Evolutionary conservation across 2,797 vertebrate species (phyloP).

Genomic region (Miopithecus talapoin): DNA sequence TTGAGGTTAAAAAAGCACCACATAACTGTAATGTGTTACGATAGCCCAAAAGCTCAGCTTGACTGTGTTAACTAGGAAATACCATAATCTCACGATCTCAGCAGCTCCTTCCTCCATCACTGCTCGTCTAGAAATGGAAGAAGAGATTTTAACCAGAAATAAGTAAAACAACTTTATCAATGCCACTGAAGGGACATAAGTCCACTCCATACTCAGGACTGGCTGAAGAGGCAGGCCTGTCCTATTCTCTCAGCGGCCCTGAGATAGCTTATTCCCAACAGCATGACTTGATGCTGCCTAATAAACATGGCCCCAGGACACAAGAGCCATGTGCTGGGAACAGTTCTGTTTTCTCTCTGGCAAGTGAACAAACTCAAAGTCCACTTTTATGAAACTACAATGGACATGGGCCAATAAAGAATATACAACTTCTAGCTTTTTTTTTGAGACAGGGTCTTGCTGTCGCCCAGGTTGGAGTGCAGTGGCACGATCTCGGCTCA

Average conservation of each 20-base stretch:
- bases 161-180: neutral
- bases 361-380: neutral
- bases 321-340: neutral
- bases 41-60: neutral
- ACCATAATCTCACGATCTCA: neutral
- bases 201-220: neutral
- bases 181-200: neutral
- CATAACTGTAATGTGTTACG: neutral
- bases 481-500: neutral
- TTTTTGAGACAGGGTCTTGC: neutral
- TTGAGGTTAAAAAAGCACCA: neutral
- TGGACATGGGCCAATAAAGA: neutral
- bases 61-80: neutral
- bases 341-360: neutral
- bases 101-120: neutral
- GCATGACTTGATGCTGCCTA: neutral
- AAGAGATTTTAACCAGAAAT: neutral
- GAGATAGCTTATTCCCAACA: neutral
- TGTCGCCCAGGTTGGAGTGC: neutral
- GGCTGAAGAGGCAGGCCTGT: rapidly evolving
- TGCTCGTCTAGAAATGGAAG: neutral
- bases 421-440: neutral
- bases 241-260: neutral
- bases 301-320: neutral
- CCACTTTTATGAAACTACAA: neutral